Base-by-base conservation (phyloP, 2,888 invertebrate genomes). In the Pogonocherus hispidulus region DNA sequence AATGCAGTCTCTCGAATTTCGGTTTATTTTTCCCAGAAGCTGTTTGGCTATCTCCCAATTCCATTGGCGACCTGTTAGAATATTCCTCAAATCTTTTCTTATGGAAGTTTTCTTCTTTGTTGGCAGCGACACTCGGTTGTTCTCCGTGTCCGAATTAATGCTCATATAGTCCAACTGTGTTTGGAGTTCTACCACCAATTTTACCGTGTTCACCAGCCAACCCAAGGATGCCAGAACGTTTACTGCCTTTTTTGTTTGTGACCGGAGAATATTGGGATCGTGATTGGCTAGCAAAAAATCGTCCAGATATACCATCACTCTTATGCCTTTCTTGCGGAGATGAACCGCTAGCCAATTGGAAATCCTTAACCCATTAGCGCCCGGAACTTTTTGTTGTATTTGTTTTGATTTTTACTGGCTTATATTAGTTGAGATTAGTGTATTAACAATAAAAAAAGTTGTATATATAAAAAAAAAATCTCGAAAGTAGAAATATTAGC, bases 241-340 rank as follows among this genome's bases (percentile, higher is more conserved):
- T 19, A 57, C 27, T 32, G 32, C 16, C 9, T 9, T 5, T 4
- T 14, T 18, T 11, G 49, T 23, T 3, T 70, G 59, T 3, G 16
- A 20, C 1, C 18, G 14, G 19, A 67, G 63, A 9, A 41, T n/a
- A 1, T 16, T n/a, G 4, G 20, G 41, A 44, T 63, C 37, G 11
- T 70, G 67, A 16, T 52, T 18, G 3, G 70, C 64, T 6, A 67
- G 11, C 3, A 67, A 51, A 49, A 70, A 67, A 23, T 79, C 77
- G 77, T 79, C 78, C 6, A 78, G 56, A 32, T 78, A 81, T 0
- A 78, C 76, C 8, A 79, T 62, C 1, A 76, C 60, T 54, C 74
- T 63, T 14, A 75, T 64, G 0, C 66, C 69, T 55, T 35, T 69
- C 19, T 63, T 16, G 14, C 76, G 57, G 2, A 79, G 63, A 1